Evolutionary conservation across 2,113 vertebrate species (phyloP), one percentile per base, ranked within the genome.

Genomic region (Rissa tridactyla): DNA sequence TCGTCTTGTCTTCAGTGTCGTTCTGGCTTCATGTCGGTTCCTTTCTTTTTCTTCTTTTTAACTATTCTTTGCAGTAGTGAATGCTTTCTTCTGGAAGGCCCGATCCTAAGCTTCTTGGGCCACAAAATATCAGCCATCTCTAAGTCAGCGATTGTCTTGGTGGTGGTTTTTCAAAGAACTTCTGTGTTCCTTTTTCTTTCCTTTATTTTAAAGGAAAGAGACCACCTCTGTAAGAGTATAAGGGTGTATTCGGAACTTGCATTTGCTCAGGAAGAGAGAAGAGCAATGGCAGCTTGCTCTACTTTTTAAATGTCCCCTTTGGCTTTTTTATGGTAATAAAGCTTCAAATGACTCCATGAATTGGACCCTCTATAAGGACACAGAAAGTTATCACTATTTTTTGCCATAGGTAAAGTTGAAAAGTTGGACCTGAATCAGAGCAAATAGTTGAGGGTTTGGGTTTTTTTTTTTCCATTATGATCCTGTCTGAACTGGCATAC

Each of bases 401-500:
- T 62, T 66, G 23, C 75, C 34, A 29, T 1, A 92, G 62, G 51
- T 82, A 36, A 91, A 86, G 68, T 57, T 72, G 77, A 78, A 30
- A 60, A 85, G 27, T 15, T 91, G 82, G 86, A 54, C 6, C 23
- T 66, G 60, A 92, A 64, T 90, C 89, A 93, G 68, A 89, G 44
- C 36, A 89, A 66, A 87, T 38, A 58, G 20, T 76, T 91, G 68
- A 69, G 55, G 46, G 15, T n/a, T 78, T 89, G 27, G 17, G 46
- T 6, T 46, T 46, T 46, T 16, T 69, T 75, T 61, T 84, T 54
- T 8, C 42, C 75, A 42, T 61, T 60, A 64, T 13, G 8, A n/a
- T 96, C 65, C 81, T 89, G 73, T 82, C 93, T 94, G 73, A 85
- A 91, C 87, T 91, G 62, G 89, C 52, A 85, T n/a, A 60, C 0